A percentile compares a stretch with the other conserved stretches of the same genome.
Evolutionary conservation across 2,888 invertebrate genomes (phyloP).

Genomic region (Penaeus monodon): DNA sequence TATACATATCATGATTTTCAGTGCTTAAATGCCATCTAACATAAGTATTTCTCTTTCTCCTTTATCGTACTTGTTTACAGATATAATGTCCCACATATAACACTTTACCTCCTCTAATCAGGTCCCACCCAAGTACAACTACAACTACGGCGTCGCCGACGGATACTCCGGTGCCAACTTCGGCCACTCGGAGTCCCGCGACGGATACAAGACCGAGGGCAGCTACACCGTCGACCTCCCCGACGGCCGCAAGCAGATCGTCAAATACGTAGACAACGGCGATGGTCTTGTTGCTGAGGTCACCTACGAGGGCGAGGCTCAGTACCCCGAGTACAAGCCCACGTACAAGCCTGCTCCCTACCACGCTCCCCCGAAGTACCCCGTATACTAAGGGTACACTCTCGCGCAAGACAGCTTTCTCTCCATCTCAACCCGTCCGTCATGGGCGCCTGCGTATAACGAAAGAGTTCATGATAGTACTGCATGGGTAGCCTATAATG

Average conservation of each 20-base stretch:
- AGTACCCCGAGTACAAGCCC: constrained; percentile 56
- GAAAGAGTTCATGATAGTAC: too few species aligned
- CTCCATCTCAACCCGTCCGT: too few species aligned
- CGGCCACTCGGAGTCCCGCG: constrained; percentile 39
- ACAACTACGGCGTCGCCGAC: constrained; percentile 54
- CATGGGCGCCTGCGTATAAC: too few species aligned
- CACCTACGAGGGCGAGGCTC: constrained; percentile 62
- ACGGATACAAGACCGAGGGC: constrained; percentile 63
- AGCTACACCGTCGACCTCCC: constrained; percentile 64
- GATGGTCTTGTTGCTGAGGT: constrained; percentile 61
- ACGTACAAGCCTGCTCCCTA: constrained; percentile 39
- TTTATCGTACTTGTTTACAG: too few species aligned
- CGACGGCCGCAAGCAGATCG: constrained; percentile 64
- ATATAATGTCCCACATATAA: too few species aligned
- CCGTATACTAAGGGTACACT: not conserved
- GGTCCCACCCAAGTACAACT: constrained; percentile 48
- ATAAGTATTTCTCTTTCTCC: too few species aligned
- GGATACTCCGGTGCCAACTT: constrained; percentile 50
- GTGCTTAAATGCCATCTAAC: too few species aligned
- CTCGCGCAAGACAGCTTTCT: too few species aligned
- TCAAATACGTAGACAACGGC: constrained; percentile 60
- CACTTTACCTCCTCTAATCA: not conserved
- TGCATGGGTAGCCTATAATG: too few species aligned
- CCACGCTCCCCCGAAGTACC: constrained; percentile 32
- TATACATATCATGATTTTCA: too few species aligned